Conservation (phyloP, 1,140 invertebrate genomes). For the Zaprionus camerounensis region DNA sequence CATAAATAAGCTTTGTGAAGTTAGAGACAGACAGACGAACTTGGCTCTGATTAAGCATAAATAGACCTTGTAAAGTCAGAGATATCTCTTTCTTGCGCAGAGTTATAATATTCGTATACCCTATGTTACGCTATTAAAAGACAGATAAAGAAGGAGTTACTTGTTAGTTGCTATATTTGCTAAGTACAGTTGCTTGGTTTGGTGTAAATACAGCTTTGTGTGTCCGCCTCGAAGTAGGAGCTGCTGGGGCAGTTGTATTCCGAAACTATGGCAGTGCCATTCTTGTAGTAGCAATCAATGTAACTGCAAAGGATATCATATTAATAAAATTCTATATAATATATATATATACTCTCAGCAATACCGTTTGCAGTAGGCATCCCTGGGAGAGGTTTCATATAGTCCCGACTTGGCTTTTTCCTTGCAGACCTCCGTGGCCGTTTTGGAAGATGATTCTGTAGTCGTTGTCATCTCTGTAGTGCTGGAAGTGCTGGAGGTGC, state of each 20-base stretch:
- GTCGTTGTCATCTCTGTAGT: conserved; percentile 8
- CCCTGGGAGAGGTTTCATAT: conserved; percentile 55
- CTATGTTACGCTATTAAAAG: too few species aligned
- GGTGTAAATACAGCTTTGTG: conserved; percentile 45
- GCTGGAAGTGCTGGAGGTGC: conserved; percentile 3
- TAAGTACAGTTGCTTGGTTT: conserved; percentile 60
- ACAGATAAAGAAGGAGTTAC: too few species aligned
- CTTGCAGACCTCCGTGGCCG: conserved; percentile 53
- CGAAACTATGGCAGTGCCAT: conserved; percentile 35
- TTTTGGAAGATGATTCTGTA: conserved; percentile 4
- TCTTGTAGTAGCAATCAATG: conserved; percentile 60
- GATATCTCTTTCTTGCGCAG: too few species aligned
- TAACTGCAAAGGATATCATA: conserved; percentile 58
- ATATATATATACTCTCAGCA: background rate
- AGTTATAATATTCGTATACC: too few species aligned
- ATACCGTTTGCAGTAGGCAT: conserved; percentile 69
- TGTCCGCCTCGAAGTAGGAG: conserved; percentile 55
- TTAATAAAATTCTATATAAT: background rate
- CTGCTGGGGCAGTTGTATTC: conserved; percentile 56
- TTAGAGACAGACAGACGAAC: too few species aligned
- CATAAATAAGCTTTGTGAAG: too few species aligned
- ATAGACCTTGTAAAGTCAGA: too few species aligned
- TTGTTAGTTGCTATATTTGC: background rate
- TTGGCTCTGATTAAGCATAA: too few species aligned
- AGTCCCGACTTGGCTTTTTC: conserved; percentile 44